Conservation (phyloP, 1,140 invertebrate species). For the Drosophila pachea region DNA sequence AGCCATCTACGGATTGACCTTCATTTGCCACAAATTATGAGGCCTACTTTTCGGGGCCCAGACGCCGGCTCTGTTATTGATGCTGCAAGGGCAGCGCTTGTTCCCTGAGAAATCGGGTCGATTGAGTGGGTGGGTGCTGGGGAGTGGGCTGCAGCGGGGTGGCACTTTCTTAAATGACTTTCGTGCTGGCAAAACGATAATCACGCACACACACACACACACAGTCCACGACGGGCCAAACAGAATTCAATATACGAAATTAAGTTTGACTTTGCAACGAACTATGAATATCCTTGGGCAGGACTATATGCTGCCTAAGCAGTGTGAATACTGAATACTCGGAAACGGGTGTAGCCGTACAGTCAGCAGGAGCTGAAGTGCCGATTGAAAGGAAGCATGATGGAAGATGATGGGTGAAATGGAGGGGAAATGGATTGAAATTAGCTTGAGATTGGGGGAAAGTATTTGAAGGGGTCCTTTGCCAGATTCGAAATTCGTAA, state of each 20-base stretch:
- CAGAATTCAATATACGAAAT: constrained; percentile 7
- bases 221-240: constrained; percentile 1
- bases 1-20: constrained; percentile 50
- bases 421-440: no score
- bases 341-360: no score
- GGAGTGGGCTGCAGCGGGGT: background rate
- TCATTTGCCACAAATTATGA: constrained; percentile 53
- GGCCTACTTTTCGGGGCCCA: constrained; percentile 17
- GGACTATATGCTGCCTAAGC: no score
- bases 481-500: no score
- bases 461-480: no score
- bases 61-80: constrained; percentile 25
- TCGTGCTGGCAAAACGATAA: constrained; percentile 49
- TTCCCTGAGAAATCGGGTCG: no score
- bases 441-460: no score
- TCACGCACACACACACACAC: constrained; percentile 34
- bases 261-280: constrained; percentile 7
- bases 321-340: no score
- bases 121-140: background rate
- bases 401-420: no score
- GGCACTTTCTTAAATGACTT: constrained; percentile 69
- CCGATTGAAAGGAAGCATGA: no score
- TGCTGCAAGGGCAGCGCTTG: constrained; percentile 17
- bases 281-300: background rate
- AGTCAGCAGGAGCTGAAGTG: no score